Evolutionary conservation across 2,113 vertebrate species (phyloP), one percentile per base, ranked within the genome.

Genomic region (Entosphenus tridentatus): DNA sequence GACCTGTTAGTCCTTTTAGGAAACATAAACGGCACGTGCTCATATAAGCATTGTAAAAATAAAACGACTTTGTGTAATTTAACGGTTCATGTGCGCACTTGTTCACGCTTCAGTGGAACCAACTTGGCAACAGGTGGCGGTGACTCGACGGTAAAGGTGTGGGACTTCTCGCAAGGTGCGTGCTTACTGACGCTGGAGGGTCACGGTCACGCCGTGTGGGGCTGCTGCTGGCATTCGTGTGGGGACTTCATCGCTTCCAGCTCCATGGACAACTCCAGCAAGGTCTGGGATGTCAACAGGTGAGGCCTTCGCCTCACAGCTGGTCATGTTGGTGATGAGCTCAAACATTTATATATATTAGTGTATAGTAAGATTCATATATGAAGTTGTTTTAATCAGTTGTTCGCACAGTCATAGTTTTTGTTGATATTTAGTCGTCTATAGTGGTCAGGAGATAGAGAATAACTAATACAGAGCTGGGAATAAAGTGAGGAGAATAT

Each of bases 211-310:
- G 74, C 82, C 2, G 78, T 80, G 1, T 83, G 78, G 77, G 80
- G 74, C 71, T 88, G 86, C 73, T 80, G 77, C 0, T 88, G 86
- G 80, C 83, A 84, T 71, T 78, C 80, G 0, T 78, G 80, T 1
- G 84, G 84, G 0, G 74, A 82, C 73, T 81, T 86, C 8, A 75
- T 91, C 73, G 86, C 83, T 12, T 91, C 87, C 56, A 85, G 85
- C 65, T 96, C 84, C 2, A 55, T 77, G 57, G 85, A 89, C 57
- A 76, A 72, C 68, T 87, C 82, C 8, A 73, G 78, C 68, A 79
- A 82, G 74, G 77, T 85, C 73, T 83, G 83, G 83, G 84, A 86
- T 73, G 69, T 85, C 3, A 81, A 80, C 57, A 71, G 70, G 70
- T 71, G 8, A 39, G 39, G 39, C 5, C 39, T 39, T 39, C 39